Conservation (phyloP, 2,797 vertebrate species). For the Coccyzus lansbergi region DNA sequence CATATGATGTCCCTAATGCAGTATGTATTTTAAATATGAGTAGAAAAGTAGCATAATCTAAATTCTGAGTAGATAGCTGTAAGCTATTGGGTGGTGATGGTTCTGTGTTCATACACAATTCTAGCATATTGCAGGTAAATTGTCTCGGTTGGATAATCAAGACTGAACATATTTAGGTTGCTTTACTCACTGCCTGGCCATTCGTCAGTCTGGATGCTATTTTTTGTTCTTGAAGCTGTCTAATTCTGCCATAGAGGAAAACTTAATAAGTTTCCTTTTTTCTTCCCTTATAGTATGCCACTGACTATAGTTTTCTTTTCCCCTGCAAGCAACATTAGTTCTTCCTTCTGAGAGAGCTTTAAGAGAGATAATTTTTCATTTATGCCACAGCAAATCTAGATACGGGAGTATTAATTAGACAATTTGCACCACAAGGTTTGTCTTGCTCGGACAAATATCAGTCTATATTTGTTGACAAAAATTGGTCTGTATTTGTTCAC, state of each 20-base stretch:
- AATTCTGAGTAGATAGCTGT: not conserved
- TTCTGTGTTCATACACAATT: accelerated
- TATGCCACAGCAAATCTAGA: not conserved
- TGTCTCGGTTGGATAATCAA: not conserved
- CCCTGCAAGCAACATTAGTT: not conserved
- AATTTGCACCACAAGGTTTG: not conserved
- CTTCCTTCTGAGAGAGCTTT: not conserved
- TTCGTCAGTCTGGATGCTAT: not conserved
- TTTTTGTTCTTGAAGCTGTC: not conserved
- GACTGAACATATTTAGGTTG: not conserved
- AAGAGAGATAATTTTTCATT: not conserved
- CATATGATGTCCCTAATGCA: slow-evolving; percentile 91
- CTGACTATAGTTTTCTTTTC: not conserved
- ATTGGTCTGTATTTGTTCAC: not conserved
- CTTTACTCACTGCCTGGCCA: not conserved
- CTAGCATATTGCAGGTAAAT: not conserved
- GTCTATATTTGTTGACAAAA: not conserved
- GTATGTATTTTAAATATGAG: slow-evolving; percentile 76
- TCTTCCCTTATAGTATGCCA: not conserved
- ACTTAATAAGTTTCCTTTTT: not conserved
- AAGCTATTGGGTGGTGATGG: not conserved
- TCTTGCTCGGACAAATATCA: not conserved
- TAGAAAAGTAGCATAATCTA: not conserved
- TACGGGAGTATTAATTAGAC: not conserved
- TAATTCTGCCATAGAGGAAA: not conserved